Conservation (phyloP, 2,797 vertebrate genomes). For the Leptatherina wallacei region DNA sequence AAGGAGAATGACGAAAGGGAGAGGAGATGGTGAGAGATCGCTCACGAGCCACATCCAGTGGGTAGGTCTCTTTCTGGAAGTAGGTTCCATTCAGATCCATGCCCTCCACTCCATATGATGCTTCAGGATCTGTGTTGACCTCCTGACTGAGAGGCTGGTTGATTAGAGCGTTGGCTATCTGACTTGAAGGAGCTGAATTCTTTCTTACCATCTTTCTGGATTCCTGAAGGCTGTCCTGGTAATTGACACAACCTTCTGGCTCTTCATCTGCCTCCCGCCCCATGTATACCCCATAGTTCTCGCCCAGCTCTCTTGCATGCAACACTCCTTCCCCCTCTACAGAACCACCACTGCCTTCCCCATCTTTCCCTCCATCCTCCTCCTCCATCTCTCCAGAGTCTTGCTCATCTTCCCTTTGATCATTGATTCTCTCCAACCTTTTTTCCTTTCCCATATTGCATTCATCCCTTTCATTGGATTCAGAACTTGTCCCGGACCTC, state of each 20-base stretch:
- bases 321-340: conserved; percentile 55
- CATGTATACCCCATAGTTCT: conserved; percentile 60
- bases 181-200: conserved; percentile 83
- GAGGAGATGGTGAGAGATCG: conserved; percentile 85
- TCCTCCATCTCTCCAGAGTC: conserved; percentile 67
- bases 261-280: conserved; percentile 73
- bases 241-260: conserved; percentile 43
- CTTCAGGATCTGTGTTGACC: conserved; percentile 55
- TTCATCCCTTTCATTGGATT: conserved; percentile 74
- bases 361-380: conserved; percentile 48
- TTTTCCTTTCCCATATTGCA: conserved; percentile 52
- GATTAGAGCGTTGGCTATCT: conserved; percentile 76
- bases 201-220: conserved; percentile 68
- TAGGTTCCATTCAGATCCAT: conserved; percentile 80
- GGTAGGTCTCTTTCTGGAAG: conserved; percentile 77
- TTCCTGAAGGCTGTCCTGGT: conserved; percentile 51
- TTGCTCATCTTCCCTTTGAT: conserved; percentile 71
- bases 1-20: conserved; percentile 83
- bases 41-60: conserved; percentile 76
- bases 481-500: conserved; percentile 58
- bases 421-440: conserved; percentile 58
- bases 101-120: conserved; percentile 71
- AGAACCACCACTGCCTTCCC: conserved; percentile 50
- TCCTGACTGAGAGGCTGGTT: conserved; percentile 73
- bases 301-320: conserved; percentile 55